Conservation (phyloP, 2,888 invertebrate genomes). For the Sinotaia quadrata region DNA sequence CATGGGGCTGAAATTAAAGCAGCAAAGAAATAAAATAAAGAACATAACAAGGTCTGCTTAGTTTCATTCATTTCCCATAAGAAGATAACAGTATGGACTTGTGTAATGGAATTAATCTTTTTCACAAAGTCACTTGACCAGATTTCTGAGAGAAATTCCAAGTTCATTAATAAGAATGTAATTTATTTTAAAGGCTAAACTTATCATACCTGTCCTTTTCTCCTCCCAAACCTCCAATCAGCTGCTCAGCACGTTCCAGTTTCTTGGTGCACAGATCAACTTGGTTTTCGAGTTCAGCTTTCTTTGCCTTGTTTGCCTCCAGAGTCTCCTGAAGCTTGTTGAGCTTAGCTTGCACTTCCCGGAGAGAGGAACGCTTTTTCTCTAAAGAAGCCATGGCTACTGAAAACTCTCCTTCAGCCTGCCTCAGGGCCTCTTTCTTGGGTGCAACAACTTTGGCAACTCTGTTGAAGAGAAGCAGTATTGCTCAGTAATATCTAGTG, state of each 20-base stretch:
- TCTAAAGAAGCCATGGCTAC: constrained; percentile 71
- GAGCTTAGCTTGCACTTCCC: constrained; percentile 72
- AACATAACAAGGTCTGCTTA: too few relatives aligned
- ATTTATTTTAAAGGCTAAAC: too few relatives aligned
- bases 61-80: too few relatives aligned
- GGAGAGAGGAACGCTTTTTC: constrained; percentile 71
- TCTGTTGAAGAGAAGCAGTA: constrained; percentile 43
- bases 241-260: constrained; percentile 72
- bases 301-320: constrained; percentile 71
- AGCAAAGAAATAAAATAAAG: too few relatives aligned
- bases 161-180: too few relatives aligned
- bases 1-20: too few relatives aligned
- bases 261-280: constrained; percentile 73
- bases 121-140: too few relatives aligned
- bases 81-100: too few relatives aligned
- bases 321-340: constrained; percentile 70
- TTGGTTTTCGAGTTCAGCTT: constrained; percentile 71
- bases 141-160: too few relatives aligned
- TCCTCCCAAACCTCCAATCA: constrained; percentile 73
- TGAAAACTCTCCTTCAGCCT: constrained; percentile 69
- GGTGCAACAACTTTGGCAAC: constrained; percentile 74
- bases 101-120: too few relatives aligned
- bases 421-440: constrained; percentile 72
- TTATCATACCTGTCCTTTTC: constrained; percentile 72
- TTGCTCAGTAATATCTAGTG: not conserved